Evolutionary conservation across 2,113 vertebrate species (phyloP).

Genomic region (Ia io): DNA sequence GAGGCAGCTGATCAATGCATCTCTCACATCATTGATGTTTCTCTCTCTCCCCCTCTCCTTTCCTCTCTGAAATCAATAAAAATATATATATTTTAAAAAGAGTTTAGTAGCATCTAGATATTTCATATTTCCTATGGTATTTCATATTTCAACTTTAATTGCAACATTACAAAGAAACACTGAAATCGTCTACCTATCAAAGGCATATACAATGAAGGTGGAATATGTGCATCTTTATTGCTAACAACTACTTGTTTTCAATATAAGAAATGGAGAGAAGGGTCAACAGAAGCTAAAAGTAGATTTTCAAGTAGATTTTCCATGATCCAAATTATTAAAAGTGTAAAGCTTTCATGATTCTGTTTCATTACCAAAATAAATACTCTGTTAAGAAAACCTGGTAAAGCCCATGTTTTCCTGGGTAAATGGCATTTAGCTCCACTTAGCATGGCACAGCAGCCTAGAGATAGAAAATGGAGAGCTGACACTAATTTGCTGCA

Average conservation of each 20-base stretch:
- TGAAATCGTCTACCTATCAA: background rate
- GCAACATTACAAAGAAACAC: slow-evolving; percentile 9
- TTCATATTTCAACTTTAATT: slow-evolving; percentile 47
- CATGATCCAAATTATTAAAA: slow-evolving; percentile 41
- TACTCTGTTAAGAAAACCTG: background rate
- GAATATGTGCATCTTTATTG: background rate
- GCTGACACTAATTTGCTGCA: slow-evolving; percentile 40
- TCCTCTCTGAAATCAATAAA: no score
- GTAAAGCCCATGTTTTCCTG: background rate
- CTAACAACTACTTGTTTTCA: slow-evolving; percentile 10
- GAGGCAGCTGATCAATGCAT: no score
- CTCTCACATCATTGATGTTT: no score
- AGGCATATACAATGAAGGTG: background rate
- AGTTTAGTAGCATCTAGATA: background rate
- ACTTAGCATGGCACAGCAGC: background rate
- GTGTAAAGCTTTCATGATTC: slow-evolving; percentile 12
- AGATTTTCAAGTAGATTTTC: slow-evolving; percentile 21
- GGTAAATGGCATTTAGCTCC: background rate
- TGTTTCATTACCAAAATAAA: slow-evolving; percentile 29
- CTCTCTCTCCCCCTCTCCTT: no score
- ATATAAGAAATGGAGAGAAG: slow-evolving; percentile 20
- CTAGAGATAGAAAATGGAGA: background rate
- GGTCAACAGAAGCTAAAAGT: slow-evolving; percentile 8
- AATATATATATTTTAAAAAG: no score
- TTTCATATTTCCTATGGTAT: background rate